Evolutionary conservation across 2,797 vertebrate genomes (phyloP), one percentile per base, ranked within the genome.

Genomic region (Microctenopoma steveboyesi): DNA sequence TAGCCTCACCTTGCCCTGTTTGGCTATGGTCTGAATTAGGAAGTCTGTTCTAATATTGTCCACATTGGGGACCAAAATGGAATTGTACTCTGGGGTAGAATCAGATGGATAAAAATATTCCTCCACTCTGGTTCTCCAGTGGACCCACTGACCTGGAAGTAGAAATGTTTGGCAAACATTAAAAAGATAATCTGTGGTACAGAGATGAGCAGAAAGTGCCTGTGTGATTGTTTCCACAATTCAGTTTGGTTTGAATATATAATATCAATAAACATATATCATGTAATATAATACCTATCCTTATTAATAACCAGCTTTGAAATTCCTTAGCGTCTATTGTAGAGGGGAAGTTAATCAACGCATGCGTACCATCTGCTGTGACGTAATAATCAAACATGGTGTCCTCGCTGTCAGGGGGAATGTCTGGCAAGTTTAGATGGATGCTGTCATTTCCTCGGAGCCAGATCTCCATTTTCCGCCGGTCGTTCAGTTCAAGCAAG

Each of bases 21-120:
- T 97, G 8, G 96, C 94, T 0, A 99, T 93, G 53, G 95, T 98
- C 78, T 95, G 92, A 75, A 98, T 97, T 43, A 99, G 92, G 84
- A 98, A 99, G 83, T 97, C 94, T 9, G 95, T 97, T 81, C 97
- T 94, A 66, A 99, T 94, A 0, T 96, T 99, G 89, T 99, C 98
- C 28, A 98, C 96, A 70, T 97, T 98, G 62, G 98, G 98, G 25
- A 99, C 96, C 74, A 99, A 87, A 81, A 99, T 98, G 53, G 97
- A 97, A 78, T 90, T 78, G 57, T 97, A 99, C 13, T 97, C 95
- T 39, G 97, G 72, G 68, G 95, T 82, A 69, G 80, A 22, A 45
- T 94, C 90, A 1, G 84, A 83, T 73, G 97, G 97, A 83, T 98
- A 98, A 22, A 95, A 16, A 5, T 97, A 99, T 43, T 97, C 95